phyloP scores from a whole-genome alignment of 2,888 invertebrate species.

The Colostygia pectinataria region DNA sequence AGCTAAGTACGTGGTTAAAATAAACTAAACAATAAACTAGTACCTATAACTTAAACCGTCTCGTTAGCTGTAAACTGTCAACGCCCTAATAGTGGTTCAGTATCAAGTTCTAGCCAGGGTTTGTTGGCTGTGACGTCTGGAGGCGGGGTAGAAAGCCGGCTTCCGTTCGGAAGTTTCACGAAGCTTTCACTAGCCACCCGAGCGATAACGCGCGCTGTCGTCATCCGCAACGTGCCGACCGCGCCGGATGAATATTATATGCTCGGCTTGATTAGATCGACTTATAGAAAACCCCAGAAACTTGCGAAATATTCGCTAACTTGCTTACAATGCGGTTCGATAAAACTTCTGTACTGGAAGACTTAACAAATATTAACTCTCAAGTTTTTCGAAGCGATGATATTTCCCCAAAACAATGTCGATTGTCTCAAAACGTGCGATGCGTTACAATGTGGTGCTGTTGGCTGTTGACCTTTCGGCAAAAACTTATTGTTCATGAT shows the following conservation, averaged over 20 bases:
- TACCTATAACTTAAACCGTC: slow-evolving; percentile 21
- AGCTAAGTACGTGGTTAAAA: background rate
- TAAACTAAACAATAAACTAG: slow-evolving; percentile 20
- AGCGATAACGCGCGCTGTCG: slow-evolving; percentile 53
- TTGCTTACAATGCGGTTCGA: slow-evolving; percentile 4
- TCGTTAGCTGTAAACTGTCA: slow-evolving; percentile 26
- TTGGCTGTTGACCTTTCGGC: slow-evolving; percentile 30
- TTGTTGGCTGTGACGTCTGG: slow-evolving; percentile 51
- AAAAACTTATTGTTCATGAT: slow-evolving; percentile 25
- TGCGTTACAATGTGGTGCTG: slow-evolving; percentile 21
- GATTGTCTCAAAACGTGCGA: slow-evolving; percentile 28
- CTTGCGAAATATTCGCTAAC: slow-evolving; percentile 23
- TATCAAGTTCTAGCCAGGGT: slow-evolving; percentile 47
- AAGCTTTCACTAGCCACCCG: slow-evolving; percentile 69
- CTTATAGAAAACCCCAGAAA: slow-evolving; percentile 38
- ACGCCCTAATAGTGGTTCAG: slow-evolving; percentile 23
- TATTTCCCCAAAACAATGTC: slow-evolving; percentile 26
- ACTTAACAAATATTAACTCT: slow-evolving; percentile 8
- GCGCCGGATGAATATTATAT: slow-evolving; percentile 53
- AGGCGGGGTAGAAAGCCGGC: slow-evolving; percentile 78
- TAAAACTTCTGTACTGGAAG: slow-evolving; percentile 2
- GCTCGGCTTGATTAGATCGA: slow-evolving; percentile 46
- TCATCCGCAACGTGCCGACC: slow-evolving; percentile 27
- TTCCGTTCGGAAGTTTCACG: slow-evolving; percentile 79
- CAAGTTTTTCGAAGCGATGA: slow-evolving; percentile 13